Evolutionary conservation across 2,888 invertebrate genomes (phyloP), one percentile per base, ranked within the genome.

Genomic region (Chloromyia formosa): DNA sequence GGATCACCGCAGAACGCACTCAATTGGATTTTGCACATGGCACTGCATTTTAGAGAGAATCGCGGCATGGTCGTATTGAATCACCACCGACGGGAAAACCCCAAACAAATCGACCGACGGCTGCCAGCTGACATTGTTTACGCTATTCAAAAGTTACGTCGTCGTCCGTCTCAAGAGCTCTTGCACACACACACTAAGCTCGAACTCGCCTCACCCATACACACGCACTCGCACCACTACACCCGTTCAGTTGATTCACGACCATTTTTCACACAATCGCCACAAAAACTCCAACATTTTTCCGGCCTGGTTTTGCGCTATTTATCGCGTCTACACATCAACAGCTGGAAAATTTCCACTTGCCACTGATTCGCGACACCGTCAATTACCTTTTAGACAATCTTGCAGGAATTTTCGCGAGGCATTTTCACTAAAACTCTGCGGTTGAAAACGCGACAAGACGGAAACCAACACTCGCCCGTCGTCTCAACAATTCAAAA

Each of bases 81-180:
- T 71, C 56, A 71, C 49, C 71, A 20, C 56, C 20, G 58, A 16
- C 56, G 71, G 71, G 71, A 40, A 71, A 71, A 56, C 71, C 71
- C 71, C 71, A 71, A 68, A 71, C 71, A 71, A 71, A 71, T 53
- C 53, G 18, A 53, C 66, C 53, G 66, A n/a, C 40, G 53, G 18
- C 16, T n/a, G 16, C 69, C 71, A 71, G 71, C 71, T 71, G 71
- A 71, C 71, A 58, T 71, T 71, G 71, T 71, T 71, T 71, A 71
- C 58, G 71, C 69, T 22, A 66, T 35, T 16, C 53, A 45, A 53
- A 27, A 27, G 5, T 18, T 54, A 35, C 7, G 4, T 42, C 56
- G 3, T 2, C 7, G 3, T 35, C 7, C 56, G 20, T n/a, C 23
- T 20, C 56, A 7, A 1, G 49, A 3, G 1, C 49, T 49, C 49